Evolutionary conservation across 2,797 vertebrate species (phyloP), one percentile per base, ranked within the genome.

Genomic region (Novumbra hubbsi): DNA sequence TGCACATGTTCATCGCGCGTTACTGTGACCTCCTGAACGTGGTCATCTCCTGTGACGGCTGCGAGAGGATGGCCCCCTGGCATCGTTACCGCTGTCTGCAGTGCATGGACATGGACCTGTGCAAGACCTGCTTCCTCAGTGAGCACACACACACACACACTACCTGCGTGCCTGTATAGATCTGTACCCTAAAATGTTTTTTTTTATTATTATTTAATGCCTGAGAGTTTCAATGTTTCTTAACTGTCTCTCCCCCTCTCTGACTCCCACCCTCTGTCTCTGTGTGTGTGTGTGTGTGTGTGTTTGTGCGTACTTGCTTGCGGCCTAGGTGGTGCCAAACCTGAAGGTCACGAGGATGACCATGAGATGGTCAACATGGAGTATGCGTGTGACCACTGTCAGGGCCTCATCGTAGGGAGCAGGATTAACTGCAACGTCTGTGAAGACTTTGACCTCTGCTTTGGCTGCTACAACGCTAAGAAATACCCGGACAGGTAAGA

Each of bases 351-450:
- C 0, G 98, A 98, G 85, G 96, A 98, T 55, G 95, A 96, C 80
- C 98, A 99, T 15, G 97, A 98, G 87, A 98, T 99, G 98, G 96
- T 99, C 73, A 98, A 97, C 90, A 98, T 99, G 97, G 97, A 98
- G 48, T 98, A 97, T 2, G 95, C 96, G 65, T 99, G 98, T 68
- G 95, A 98, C 88, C 95, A 98, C 78, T 99, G 98, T 83, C 96
- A 96, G 81, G 98, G 97, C 21, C 95, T 99, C 76, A 98, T 99
- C 52, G 96, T 99, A 11, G 97, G 97, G 85, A 96, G 96, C 80
- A 94, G 98, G 74, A 96, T 99, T 89, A 97, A 98, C 88, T 99
- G 98, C 85, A 96, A 96, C 0, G 95, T 96, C 21, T 99, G 98
- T 8, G 95, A 99, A 75, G 97, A 99, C 91, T 99, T 99, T 74